Percentiles rank a stretch among this genome's conserved stretches.
These are phyloP conservation scores for Echeneis naucrates DNA, from an alignment of 2,797 vertebrate genomes.

Conservation along the genomic window DNA sequence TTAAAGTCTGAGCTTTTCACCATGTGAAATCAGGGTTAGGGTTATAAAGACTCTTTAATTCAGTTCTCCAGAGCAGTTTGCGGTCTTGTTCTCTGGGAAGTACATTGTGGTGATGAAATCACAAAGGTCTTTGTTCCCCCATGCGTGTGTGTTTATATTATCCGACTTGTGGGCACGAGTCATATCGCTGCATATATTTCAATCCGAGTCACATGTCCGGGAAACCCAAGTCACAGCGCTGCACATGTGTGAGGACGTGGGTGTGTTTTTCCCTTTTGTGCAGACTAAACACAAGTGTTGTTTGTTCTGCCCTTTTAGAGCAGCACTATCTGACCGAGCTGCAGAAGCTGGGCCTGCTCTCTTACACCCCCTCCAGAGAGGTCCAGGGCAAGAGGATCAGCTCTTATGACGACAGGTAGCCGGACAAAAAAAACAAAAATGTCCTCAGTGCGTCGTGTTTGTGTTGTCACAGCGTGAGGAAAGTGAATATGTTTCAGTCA, in stretches of 20 bases:
- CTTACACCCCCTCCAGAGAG: conserved; percentile 90
- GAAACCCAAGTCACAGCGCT: conserved; percentile 7
- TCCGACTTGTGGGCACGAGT: not conserved
- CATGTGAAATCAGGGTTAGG: not conserved
- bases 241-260: conserved; percentile 8
- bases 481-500: not conserved
- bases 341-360: conserved; percentile 86
- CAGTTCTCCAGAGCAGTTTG: not conserved
- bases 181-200: not conserved
- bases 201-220: not conserved
- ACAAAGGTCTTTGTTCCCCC: not conserved
- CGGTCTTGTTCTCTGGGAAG: not conserved
- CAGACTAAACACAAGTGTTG: conserved; percentile 20
- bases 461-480: not conserved
- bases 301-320: conserved; percentile 79
- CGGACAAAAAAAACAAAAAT: not conserved
- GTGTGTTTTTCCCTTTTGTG: conserved; percentile 10
- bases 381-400: conserved; percentile 89
- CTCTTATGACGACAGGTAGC: conserved; percentile 92
- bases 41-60: not conserved
- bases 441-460: not conserved
- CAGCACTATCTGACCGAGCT: conserved; percentile 87
- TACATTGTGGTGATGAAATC: not conserved
- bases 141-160: not conserved
- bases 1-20: not conserved